Evolutionary conservation across 2,797 vertebrate genomes (phyloP).

Genomic region (Chanos chanos): DNA sequence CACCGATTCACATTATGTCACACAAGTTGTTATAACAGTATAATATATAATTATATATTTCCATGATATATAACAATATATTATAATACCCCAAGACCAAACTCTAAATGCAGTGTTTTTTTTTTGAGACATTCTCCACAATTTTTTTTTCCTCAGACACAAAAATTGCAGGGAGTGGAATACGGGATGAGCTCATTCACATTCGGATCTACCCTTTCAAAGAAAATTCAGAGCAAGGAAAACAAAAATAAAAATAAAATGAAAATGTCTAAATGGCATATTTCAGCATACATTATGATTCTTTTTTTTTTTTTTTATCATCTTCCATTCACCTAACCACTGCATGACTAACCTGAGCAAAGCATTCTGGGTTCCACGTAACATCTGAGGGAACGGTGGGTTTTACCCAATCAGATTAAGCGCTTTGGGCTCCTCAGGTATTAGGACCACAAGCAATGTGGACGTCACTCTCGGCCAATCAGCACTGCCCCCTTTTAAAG

Average conservation of each 20-base stretch:
- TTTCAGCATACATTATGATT: too few species aligned
- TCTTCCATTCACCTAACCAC: too few species aligned
- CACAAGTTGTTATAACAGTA: slow-evolving; percentile 55
- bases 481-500: slow-evolving; percentile 7
- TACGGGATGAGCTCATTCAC: background rate
- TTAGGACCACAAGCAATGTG: background rate
- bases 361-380: too few species aligned
- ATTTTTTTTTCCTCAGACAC: slow-evolving; percentile 41
- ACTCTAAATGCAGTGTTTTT: slow-evolving; percentile 45
- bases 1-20: slow-evolving; percentile 71
- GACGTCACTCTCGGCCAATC: background rate
- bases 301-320: too few species aligned
- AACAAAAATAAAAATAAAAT: too few species aligned
- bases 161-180: slow-evolving; percentile 43
- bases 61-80: slow-evolving; percentile 66
- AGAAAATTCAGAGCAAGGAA: background rate
- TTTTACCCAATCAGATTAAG: background rate
- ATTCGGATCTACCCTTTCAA: too few species aligned
- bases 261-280: background rate
- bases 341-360: background rate
- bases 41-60: slow-evolving; percentile 43
- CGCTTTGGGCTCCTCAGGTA: background rate
- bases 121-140: slow-evolving; percentile 49
- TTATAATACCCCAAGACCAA: slow-evolving; percentile 49
- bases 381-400: background rate